These are phyloP conservation scores for Lycaon pictus DNA, from an alignment of 2,113 vertebrate species.

Conservation along the genomic window DNA sequence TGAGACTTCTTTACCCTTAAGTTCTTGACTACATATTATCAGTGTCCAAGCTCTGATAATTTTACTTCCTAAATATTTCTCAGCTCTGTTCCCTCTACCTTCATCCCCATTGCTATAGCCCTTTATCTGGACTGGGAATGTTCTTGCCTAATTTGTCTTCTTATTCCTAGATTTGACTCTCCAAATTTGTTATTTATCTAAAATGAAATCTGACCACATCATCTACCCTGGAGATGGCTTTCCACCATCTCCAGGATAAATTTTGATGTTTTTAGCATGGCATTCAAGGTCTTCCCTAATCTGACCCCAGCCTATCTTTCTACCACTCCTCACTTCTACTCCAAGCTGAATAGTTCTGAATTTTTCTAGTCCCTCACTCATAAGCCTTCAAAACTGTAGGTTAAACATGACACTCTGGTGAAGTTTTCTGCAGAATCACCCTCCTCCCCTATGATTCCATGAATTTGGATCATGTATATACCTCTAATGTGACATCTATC, in stretches of 20 bases:
- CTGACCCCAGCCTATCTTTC: neutral
- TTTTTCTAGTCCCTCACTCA: neutral
- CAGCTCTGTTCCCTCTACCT: neutral
- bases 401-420: neutral
- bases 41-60: neutral
- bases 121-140: neutral
- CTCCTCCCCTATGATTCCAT: neutral
- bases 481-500: neutral
- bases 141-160: neutral
- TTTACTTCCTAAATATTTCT: constrained; percentile 39
- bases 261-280: neutral
- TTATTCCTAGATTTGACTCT: neutral
- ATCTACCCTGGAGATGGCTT: neutral
- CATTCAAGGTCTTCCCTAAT: neutral
- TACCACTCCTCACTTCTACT: neutral
- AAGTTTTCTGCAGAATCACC: neutral
- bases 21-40: neutral
- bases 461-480: neutral
- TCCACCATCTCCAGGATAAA: neutral
- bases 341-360: too few relatives aligned
- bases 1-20: rapidly evolving
- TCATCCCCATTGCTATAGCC: neutral
- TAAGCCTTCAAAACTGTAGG: neutral
- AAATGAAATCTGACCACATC: neutral
- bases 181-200: neutral